Base-by-base conservation (phyloP, 1,140 invertebrate genomes). In the Pentalonia nigronervosa region DNA sequence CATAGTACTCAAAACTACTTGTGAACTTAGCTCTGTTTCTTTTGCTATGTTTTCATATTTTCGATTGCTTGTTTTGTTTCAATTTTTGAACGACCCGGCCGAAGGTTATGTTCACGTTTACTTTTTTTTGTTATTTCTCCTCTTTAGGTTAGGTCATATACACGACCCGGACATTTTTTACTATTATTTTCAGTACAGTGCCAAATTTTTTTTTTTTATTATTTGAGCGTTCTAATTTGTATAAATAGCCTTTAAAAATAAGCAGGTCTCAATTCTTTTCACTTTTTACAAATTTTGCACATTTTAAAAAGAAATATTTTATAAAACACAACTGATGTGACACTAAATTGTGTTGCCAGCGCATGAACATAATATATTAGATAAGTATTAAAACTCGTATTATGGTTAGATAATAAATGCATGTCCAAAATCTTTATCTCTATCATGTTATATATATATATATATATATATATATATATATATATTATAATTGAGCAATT, bases 41-140 rank as follows among this genome's bases (percentile, higher is more conserved):
- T 34, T 81, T 81, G 76, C 17, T 81, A 36, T 17, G 36, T 81
- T 36, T 81, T 81, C 76, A 81, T 81, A 81, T 7, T 36, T 81
- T 81, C 48, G 17, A 50, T 50, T 0, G 14, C 48, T 17, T 50
- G 76, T 81, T 81, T 81, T 81, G 76, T 34, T 81, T 81, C 76
- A 81, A 81, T 81, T 81, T 36, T 81, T 36, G 17, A 81, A 81
- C 17, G n/a, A 81, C 21, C 76, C 76, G 76, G 76, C 76, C 76
- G 34, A 81, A 36, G 76, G 34, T 81, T 81, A 81, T 81, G 76
- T 36, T 36, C 76, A 81, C 76, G 34, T 6, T 81, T 81, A 81
- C 34, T 81, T 81, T 81, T 34, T 81, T 81, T 81, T 81, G 76
- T 81, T 81, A 81, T 34, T 81, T 81, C 76, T 81, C 76, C 76